These are phyloP conservation scores for Candoia aspera DNA, from an alignment of 2,113 vertebrate genomes.

Conservation along the genomic window DNA sequence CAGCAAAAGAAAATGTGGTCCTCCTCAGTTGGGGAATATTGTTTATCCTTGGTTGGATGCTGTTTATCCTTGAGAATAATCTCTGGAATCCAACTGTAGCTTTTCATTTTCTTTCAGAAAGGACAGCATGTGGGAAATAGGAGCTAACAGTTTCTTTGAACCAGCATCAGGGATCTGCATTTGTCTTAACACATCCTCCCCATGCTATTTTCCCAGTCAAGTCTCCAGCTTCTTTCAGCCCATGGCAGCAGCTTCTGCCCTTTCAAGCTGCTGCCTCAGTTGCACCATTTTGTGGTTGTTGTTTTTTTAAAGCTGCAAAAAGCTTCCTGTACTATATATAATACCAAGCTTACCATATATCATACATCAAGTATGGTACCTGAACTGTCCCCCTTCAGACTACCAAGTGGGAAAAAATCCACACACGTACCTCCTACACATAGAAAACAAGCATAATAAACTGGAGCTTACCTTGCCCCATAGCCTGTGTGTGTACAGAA, in stretches of 20 bases:
- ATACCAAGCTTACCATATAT: background rate
- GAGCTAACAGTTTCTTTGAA: background rate
- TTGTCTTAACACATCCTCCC: background rate
- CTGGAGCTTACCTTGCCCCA: background rate
- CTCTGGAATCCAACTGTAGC: background rate
- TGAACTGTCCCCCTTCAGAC: background rate
- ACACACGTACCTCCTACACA: background rate
- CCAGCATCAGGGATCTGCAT: no score
- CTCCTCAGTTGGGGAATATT: background rate
- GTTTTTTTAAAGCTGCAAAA: background rate
- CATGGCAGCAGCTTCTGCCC: no score
- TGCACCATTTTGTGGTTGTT: background rate
- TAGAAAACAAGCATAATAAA: background rate
- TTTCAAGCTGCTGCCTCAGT: background rate
- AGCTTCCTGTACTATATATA: background rate
- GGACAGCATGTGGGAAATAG: background rate
- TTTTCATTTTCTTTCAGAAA: background rate
- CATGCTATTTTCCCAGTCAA: background rate
- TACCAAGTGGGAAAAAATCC: background rate
- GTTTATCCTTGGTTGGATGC: background rate
- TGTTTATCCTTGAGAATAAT: background rate
- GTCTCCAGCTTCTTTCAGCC: background rate
- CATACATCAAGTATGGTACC: background rate
- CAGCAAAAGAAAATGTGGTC: background rate
- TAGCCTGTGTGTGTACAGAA: background rate